phyloP scores from a whole-genome alignment of 2,113 vertebrate species.

The Ceuthmochares aereus region DNA sequence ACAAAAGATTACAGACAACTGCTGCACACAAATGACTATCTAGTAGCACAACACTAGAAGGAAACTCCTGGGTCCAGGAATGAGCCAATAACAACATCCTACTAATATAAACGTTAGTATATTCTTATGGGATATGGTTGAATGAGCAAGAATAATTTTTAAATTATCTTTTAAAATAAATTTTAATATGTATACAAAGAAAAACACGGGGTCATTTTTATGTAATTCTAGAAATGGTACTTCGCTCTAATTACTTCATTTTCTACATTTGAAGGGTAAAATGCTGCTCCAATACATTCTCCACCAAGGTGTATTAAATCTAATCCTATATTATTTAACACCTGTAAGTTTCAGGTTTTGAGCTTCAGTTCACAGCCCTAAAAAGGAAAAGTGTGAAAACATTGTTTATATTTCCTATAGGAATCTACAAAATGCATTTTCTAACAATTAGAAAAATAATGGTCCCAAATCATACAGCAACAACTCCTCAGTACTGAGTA shows the following conservation, averaged over 20 bases:
- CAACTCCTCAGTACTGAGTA: not conserved
- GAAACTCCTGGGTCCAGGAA: not conserved
- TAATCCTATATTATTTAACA: not conserved
- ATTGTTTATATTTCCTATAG: not conserved
- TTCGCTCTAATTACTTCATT: not conserved
- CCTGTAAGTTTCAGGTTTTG: not conserved
- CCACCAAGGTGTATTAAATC: not conserved
- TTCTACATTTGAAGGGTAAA: not conserved
- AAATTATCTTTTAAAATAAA: not conserved
- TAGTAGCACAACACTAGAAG: not conserved
- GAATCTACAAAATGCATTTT: not conserved
- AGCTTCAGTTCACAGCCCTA: not conserved
- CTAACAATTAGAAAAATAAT: not conserved
- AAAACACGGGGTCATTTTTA: not conserved
- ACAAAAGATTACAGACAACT: not conserved
- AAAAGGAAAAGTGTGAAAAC: not conserved
- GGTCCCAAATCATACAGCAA: not conserved
- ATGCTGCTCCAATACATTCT: not conserved
- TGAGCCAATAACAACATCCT: not conserved
- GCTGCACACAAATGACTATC: not conserved
- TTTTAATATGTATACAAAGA: not conserved
- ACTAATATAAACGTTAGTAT: not conserved
- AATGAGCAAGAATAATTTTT: not conserved
- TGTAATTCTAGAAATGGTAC: not conserved
- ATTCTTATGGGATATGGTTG: not conserved